Evolutionary conservation across 2,888 invertebrate species (phyloP), one percentile per base, ranked within the genome.

Genomic region (Drosophila buzzatii): DNA sequence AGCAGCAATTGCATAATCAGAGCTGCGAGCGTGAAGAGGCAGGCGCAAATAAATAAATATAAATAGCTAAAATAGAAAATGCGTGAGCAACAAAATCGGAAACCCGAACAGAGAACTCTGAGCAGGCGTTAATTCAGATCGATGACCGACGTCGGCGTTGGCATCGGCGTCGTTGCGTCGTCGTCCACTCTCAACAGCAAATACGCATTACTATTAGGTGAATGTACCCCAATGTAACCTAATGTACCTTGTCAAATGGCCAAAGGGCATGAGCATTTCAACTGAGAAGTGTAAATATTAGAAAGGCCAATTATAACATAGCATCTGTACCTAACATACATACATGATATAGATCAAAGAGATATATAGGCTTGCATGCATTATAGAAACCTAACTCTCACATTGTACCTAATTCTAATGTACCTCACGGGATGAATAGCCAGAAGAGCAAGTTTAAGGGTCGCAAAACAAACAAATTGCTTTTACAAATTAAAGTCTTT

Each of bases 41-140:
- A 81, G 70, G 72, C 73, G 72, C 73, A 86, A 51, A 85, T 81
- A 84, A 81, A 85, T 79, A 81, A 73, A 73, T 74, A 75, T 65
- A 76, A 86, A 85, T 85, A 83, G 89, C 83, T 67, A 56, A 75
- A 67, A 72, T 69, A 59, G 77, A 86, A 86, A 89, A 74, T 79
- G 87, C 78, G 85, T 85, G 79, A 82, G 81, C 67, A 71, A 31
- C 60, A 45, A 23, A 53, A 41, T 27, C 55, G 61, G 57, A 67
- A 67, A 65, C 52, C 62, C 58, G 27, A 58, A 49, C 42, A 39
- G 58, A 42, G 61, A 55, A 58, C 61, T 42, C 18, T 60, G 65
- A 70, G 71, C 37, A 62, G 75, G 73, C 70, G 69, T 70, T 60
- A 81, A 81, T 85, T 86, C 91, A 89, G 91, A 91, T 89, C 91